Evolutionary conservation across 2,797 vertebrate genomes (phyloP).

Genomic region (Rhynchonycteris naso): DNA sequence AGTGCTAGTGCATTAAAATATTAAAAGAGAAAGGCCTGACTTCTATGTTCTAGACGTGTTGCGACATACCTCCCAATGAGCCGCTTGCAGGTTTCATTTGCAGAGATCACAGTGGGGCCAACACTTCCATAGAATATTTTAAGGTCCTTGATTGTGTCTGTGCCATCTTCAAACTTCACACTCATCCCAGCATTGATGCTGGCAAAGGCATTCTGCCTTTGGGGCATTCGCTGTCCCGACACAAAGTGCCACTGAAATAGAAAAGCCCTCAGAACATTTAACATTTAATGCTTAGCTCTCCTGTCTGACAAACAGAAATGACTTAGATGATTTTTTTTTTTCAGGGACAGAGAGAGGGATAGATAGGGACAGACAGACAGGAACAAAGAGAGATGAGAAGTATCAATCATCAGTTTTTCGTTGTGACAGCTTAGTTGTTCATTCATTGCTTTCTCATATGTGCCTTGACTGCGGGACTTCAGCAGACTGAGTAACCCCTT

Average conservation of each 20-base stretch:
- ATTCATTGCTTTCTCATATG: too few species aligned
- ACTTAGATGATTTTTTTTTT: too few species aligned
- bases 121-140: conserved; percentile 89
- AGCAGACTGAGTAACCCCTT: too few species aligned
- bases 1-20: background rate
- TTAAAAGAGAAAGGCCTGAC: background rate
- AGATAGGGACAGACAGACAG: too few species aligned
- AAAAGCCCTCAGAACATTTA: background rate
- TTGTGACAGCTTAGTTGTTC: too few species aligned
- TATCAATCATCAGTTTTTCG: too few species aligned
- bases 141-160: conserved; percentile 85
- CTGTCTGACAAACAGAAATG: too few species aligned
- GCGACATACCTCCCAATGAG: conserved; percentile 84
- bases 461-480: too few species aligned
- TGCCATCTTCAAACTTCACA: conserved; percentile 85
- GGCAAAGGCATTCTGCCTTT: conserved; percentile 87
- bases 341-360: too few species aligned
- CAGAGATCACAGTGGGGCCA: conserved; percentile 84
- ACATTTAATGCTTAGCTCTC: background rate
- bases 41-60: background rate
- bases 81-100: conserved; percentile 82
- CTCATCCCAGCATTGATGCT: conserved; percentile 91
- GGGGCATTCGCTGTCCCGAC: conserved; percentile 88
- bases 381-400: too few species aligned
- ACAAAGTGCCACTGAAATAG: conserved; percentile 84